Evolutionary conservation across 2,888 invertebrate genomes (phyloP).

Genomic region (Hypomecis atomaria): DNA sequence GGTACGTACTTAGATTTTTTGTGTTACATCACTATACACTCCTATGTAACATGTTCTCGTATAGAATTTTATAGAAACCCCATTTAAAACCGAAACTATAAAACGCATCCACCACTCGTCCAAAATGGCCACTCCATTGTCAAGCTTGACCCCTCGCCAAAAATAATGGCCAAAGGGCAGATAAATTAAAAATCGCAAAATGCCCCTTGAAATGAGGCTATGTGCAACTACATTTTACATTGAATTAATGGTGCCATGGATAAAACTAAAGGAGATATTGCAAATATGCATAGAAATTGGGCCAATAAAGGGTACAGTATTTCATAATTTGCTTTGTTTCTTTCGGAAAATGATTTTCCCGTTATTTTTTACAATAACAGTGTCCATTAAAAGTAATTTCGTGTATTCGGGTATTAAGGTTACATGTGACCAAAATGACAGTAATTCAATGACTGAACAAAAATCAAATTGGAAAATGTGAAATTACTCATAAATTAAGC

Average conservation of each 20-base stretch:
- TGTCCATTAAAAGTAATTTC: no score
- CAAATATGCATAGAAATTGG: no score
- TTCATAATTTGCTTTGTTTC: no score
- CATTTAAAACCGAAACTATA: conserved; percentile 69
- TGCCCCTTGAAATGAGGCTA: conserved; percentile 71
- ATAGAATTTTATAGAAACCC: conserved; percentile 14
- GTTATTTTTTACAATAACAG: no score
- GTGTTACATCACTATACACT: neutral
- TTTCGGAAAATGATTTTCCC: no score
- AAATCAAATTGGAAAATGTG: no score
- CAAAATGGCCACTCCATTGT: conserved; percentile 67
- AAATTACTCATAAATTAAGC: no score
- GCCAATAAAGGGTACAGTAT: no score
- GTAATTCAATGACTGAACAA: no score
- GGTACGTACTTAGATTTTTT: neutral
- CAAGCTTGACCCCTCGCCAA: conserved; percentile 76
- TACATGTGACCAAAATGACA: no score
- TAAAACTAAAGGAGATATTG: no score
- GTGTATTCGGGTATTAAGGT: no score
- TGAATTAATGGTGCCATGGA: neutral
- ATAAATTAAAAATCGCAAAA: conserved; percentile 84
- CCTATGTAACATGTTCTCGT: conserved; percentile 15
- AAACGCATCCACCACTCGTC: conserved; percentile 70
- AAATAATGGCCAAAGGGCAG: conserved; percentile 80
- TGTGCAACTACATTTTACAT: conserved; percentile 39